phyloP scores from a whole-genome alignment of 2,888 invertebrate genomes.

The Drosophila tripunctata region DNA sequence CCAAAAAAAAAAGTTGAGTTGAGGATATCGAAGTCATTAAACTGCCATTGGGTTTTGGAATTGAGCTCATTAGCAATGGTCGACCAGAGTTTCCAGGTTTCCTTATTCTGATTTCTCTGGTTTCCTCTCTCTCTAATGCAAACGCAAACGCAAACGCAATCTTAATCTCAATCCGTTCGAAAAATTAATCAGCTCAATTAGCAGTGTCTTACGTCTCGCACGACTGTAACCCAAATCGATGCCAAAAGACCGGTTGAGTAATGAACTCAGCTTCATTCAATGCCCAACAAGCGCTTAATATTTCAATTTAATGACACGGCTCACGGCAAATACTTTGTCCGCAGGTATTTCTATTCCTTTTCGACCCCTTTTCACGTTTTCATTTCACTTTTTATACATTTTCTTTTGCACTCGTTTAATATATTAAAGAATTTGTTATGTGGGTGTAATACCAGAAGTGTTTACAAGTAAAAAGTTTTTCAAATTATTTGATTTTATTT shows the following conservation, averaged over 20 bases:
- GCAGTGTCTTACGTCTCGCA: constrained; percentile 23
- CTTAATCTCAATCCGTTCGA: constrained; percentile 45
- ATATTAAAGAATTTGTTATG: neutral
- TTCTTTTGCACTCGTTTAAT: neutral
- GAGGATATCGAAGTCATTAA: constrained; percentile 55
- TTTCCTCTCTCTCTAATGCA: constrained; percentile 21
- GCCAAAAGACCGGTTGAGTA: constrained; percentile 28
- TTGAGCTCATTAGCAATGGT: constrained; percentile 62
- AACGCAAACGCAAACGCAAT: constrained; percentile 15
- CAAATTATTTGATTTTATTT: neutral
- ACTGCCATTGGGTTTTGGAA: constrained; percentile 35
- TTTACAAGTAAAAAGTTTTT: neutral
- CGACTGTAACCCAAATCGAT: constrained; percentile 40
- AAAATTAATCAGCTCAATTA: constrained; percentile 72
- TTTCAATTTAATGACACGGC: constrained; percentile 44
- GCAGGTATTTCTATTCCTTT: constrained; percentile 10
- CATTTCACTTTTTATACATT: neutral
- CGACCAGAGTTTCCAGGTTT: constrained; percentile 10
- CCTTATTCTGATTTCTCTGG: neutral
- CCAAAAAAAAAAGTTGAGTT: constrained; percentile 25
- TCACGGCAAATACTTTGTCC: neutral
- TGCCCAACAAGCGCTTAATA: constrained; percentile 32
- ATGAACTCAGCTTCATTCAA: constrained; percentile 25
- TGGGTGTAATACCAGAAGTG: too few relatives aligned
- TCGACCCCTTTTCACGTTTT: neutral